A percentile compares a stretch with the other conserved stretches of the same genome.
Conservation (phyloP, 1,140 invertebrate species). For the Planococcus citri region DNA sequence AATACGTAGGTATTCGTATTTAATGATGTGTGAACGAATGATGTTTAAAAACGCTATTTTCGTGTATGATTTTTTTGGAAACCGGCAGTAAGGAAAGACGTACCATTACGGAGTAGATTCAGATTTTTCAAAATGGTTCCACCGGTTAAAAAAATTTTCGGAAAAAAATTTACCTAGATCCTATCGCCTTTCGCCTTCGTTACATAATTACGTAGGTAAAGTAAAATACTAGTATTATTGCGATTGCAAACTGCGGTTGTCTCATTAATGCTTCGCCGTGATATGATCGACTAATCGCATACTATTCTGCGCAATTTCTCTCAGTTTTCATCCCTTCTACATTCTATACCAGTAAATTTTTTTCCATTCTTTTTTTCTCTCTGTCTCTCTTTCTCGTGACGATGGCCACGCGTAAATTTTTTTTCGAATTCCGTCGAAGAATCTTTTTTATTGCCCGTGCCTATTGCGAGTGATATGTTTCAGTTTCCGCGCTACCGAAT, state of each 20-base stretch:
- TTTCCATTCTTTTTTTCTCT: too few species aligned
- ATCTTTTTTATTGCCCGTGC: too few species aligned
- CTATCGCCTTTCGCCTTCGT: background rate
- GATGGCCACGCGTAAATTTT: too few species aligned
- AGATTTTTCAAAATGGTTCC: constrained; percentile 84
- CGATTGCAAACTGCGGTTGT: background rate
- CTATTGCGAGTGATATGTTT: too few species aligned
- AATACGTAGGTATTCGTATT: too few species aligned
- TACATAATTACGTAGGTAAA: constrained; percentile 8
- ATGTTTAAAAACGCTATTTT: background rate
- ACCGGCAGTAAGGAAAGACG: constrained; percentile 82
- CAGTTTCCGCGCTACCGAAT: too few species aligned
- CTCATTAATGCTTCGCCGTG: constrained; percentile 21
- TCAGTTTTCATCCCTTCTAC: too few species aligned
- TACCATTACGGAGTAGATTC: constrained; percentile 80
- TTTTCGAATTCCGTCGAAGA: too few species aligned
- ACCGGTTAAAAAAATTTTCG: constrained; percentile 17
- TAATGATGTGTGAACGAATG: background rate
- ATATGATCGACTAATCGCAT: background rate
- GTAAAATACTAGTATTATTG: background rate
- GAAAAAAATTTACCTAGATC: constrained; percentile 15
- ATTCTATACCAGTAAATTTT: too few species aligned
- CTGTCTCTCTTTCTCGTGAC: too few species aligned
- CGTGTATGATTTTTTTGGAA: constrained; percentile 36
- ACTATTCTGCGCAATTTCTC: too few species aligned